Conservation (phyloP, 2,113 vertebrate genomes). For the Hystrix brachyura region DNA sequence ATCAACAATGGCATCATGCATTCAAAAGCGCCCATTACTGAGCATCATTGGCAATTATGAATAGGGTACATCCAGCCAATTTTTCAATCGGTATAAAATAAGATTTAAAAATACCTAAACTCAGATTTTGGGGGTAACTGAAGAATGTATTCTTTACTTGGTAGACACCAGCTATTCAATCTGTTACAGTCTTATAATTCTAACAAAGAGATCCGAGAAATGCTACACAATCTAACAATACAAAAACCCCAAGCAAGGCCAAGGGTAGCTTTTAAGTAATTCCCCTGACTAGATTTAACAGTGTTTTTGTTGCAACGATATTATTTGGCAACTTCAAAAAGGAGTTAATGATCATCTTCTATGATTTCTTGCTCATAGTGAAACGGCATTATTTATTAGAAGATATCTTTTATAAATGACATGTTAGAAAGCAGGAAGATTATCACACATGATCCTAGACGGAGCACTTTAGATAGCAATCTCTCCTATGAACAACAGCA, state of each 20-base stretch:
- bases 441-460: neutral
- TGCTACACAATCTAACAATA: neutral
- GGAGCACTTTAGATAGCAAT: neutral
- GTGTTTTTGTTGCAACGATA: neutral
- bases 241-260: neutral
- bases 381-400: neutral
- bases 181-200: neutral
- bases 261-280: neutral
- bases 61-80: neutral
- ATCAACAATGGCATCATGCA: neutral
- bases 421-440: neutral
- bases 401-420: neutral
- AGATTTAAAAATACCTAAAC: neutral
- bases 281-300: neutral
- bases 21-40: neutral
- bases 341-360: neutral
- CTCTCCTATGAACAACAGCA: neutral
- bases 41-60: neutral
- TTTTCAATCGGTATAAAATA: constrained; percentile 13
- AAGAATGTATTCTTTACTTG: neutral
- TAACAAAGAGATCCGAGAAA: neutral
- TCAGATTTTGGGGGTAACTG: neutral
- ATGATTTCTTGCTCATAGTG: neutral
- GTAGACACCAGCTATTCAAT: neutral
- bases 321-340: neutral